Evolutionary conservation across 1,140 invertebrate genomes (phyloP).

Genomic region (Antheraea mylitta): DNA sequence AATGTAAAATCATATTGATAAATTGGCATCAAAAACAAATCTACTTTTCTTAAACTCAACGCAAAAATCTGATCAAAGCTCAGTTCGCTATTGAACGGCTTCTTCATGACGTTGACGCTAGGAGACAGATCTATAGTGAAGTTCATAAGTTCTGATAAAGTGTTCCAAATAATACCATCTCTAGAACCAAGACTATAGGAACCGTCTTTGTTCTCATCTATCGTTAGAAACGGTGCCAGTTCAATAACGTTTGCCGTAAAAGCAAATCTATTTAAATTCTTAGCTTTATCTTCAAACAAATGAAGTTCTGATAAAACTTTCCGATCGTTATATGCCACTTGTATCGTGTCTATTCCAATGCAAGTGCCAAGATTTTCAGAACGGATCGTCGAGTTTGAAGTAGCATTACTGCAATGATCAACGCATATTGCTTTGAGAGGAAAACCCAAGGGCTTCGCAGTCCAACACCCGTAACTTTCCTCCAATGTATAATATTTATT

Average conservation of each 20-base stretch:
- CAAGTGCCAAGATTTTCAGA: slow-evolving; percentile 57
- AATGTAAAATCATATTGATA: slow-evolving; percentile 65
- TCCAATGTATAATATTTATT: slow-evolving; percentile 43
- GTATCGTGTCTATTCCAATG: slow-evolving; percentile 47
- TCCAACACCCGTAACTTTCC: slow-evolving; percentile 54
- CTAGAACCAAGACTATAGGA: slow-evolving; percentile 40
- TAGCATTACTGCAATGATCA: slow-evolving; percentile 49
- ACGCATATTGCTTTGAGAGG: slow-evolving; percentile 52
- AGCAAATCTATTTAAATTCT: slow-evolving; percentile 54
- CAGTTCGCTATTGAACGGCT: slow-evolving; percentile 50
- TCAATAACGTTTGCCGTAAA: slow-evolving; percentile 43
- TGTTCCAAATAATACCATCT: slow-evolving; percentile 64
- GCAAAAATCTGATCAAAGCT: slow-evolving; percentile 54
- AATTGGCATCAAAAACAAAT: slow-evolving; percentile 54
- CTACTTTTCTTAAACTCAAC: slow-evolving; percentile 53
- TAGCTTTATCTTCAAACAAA: slow-evolving; percentile 57
- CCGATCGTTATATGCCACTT: slow-evolving; percentile 31
- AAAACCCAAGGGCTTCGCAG: slow-evolving; percentile 45
- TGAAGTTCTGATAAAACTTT: slow-evolving; percentile 26
- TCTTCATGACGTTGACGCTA: slow-evolving; percentile 36
- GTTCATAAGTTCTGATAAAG: slow-evolving; percentile 53
- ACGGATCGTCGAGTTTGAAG: slow-evolving; percentile 50
- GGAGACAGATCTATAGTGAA: slow-evolving; percentile 55
- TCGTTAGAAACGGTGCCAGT: slow-evolving; percentile 58
- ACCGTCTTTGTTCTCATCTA: slow-evolving; percentile 40